Evolutionary conservation across 2,888 invertebrate genomes (phyloP).

Genomic region (Nemapogon koenigi): DNA sequence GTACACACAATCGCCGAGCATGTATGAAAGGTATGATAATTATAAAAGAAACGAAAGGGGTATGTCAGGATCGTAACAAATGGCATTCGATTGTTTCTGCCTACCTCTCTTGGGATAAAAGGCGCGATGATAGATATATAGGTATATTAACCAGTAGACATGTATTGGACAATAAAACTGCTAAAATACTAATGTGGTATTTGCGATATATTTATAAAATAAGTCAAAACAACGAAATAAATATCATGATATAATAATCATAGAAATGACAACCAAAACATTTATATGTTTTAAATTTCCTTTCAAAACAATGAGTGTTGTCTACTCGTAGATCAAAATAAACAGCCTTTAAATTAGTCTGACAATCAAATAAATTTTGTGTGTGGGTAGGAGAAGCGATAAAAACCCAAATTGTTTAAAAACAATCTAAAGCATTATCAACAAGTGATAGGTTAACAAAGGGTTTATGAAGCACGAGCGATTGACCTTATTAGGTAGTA

Average conservation of each 20-base stretch:
- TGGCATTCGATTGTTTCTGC: too few relatives aligned
- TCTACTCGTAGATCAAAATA: too few relatives aligned
- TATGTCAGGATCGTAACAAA: too few relatives aligned
- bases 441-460: conserved; percentile 4
- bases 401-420: conserved; percentile 2
- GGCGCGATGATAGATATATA: too few relatives aligned
- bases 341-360: conserved; percentile 1
- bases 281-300: not conserved
- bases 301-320: not conserved
- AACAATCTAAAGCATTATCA: conserved; percentile 5
- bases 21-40: too few relatives aligned
- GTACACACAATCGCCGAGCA: too few relatives aligned
- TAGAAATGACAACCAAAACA: not conserved
- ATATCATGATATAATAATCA: not conserved
- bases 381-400: not conserved
- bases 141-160: too few relatives aligned
- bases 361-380: not conserved
- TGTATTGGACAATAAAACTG: too few relatives aligned
- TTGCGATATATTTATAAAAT: not conserved
- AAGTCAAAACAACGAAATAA: not conserved
- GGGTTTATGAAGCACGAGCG: conserved; percentile 4
- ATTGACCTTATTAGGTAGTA: conserved; percentile 8
- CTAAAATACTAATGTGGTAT: too few relatives aligned
- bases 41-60: too few relatives aligned
- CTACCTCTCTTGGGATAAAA: too few relatives aligned